phyloP scores from a whole-genome alignment of 2,113 vertebrate genomes.

The Puffinus mauretanicus region DNA sequence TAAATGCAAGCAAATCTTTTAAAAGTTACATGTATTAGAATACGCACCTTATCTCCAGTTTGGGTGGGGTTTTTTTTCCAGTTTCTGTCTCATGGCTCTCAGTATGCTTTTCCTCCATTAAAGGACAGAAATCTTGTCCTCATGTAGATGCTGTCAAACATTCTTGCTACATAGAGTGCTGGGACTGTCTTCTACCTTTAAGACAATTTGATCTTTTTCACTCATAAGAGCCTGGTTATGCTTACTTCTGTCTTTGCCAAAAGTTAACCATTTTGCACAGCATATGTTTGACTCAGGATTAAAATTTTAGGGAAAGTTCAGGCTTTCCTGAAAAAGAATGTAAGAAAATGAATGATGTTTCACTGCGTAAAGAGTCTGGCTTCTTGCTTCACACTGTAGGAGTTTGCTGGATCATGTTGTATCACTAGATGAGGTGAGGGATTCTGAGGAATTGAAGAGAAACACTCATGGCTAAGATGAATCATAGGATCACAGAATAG shows the following conservation, averaged over 20 bases:
- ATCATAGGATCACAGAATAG: neutral
- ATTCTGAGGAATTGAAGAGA: neutral
- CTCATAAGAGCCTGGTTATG: neutral
- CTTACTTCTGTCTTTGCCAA: neutral
- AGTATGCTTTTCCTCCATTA: neutral
- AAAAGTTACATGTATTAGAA: neutral
- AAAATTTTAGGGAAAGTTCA: neutral
- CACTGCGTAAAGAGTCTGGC: neutral
- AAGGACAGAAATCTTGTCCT: neutral
- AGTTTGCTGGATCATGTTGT: neutral
- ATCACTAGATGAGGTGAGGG: neutral
- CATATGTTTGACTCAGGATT: fast-evolving
- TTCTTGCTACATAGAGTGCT: neutral
- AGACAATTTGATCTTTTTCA: neutral
- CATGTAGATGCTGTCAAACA: neutral
- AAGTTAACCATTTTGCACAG: neutral
- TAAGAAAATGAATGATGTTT: neutral
- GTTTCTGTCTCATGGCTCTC: neutral
- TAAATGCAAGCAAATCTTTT: neutral
- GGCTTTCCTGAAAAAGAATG: neutral
- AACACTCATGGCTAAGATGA: neutral
- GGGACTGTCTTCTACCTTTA: neutral
- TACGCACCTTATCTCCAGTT: neutral
- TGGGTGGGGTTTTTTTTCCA: neutral
- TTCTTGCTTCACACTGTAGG: neutral